Evolutionary conservation across 2,888 invertebrate genomes (phyloP).

Genomic region (Diloba caeruleocephala): DNA sequence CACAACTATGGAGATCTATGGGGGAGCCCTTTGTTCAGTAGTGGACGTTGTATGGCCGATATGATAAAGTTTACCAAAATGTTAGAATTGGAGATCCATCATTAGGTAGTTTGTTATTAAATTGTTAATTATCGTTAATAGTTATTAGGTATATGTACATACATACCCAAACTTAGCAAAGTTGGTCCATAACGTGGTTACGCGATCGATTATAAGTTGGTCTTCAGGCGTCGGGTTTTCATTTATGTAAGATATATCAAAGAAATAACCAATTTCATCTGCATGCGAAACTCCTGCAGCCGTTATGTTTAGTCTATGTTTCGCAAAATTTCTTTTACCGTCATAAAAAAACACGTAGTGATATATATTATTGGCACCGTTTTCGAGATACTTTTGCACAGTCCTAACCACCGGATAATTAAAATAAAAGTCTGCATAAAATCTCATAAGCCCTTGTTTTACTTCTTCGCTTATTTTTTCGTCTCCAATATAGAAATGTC

Average conservation of each 20-base stretch:
- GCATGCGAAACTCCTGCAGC: constrained; percentile 61
- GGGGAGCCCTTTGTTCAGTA: too few species aligned
- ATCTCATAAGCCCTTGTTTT: constrained; percentile 56
- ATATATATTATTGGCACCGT: constrained; percentile 59
- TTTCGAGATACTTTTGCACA: constrained; percentile 60
- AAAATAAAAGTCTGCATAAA: constrained; percentile 64
- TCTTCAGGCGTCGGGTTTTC: constrained; percentile 56
- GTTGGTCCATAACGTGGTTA: constrained; percentile 69
- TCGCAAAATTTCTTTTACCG: constrained; percentile 67
- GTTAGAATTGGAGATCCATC: too few species aligned
- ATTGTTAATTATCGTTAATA: too few species aligned
- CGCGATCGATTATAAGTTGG: constrained; percentile 61
- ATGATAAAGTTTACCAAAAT: too few species aligned
- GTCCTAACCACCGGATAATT: constrained; percentile 58
- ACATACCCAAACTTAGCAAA: constrained; percentile 69
- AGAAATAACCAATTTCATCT: constrained; percentile 68
- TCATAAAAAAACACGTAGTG: constrained; percentile 70
- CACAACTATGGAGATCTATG: too few species aligned
- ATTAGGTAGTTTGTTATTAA: too few species aligned
- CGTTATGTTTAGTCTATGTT: constrained; percentile 55
- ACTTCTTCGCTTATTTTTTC: constrained; percentile 47
- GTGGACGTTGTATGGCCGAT: too few species aligned
- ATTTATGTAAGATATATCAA: constrained; percentile 57
- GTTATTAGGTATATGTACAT: too few species aligned
- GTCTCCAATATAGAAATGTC: constrained; percentile 72